Percentiles rank a stretch among this genome's conserved stretches.
Conservation (phyloP, 2,113 vertebrate species). For the Colinus virginianus region DNA sequence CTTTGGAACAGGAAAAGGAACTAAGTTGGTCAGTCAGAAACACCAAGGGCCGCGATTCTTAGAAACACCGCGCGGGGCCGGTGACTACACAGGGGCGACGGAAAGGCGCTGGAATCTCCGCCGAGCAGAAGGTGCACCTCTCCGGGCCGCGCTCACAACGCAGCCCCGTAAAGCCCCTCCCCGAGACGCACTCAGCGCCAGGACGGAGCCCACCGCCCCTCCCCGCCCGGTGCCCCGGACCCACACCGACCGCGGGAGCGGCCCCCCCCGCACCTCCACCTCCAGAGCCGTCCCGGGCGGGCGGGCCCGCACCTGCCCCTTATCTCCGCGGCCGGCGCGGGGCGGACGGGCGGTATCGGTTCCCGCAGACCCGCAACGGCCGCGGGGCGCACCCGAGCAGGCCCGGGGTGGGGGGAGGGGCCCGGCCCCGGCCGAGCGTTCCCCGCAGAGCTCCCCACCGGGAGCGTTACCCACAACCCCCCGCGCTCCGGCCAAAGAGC, state of each 20-base stretch:
- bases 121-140: accelerated
- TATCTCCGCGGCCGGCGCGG: too few species aligned
- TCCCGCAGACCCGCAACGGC: background rate
- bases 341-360: background rate
- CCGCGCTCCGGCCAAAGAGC: background rate
- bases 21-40: accelerated
- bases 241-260: background rate
- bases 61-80: background rate
- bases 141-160: background rate
- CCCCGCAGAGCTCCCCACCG: background rate
- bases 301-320: background rate
- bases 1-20: background rate
- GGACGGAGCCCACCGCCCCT: too few species aligned
- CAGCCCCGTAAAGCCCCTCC: background rate
- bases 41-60: background rate
- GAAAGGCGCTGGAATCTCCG: background rate
- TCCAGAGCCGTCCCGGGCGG: too few species aligned
- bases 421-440: background rate
- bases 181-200: background rate
- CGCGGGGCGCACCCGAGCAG: background rate
- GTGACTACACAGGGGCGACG: background rate
- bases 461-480: background rate
- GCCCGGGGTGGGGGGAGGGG: too few species aligned
- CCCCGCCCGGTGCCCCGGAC: background rate
- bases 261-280: too few species aligned